Percentiles rank a stretch among this genome's conserved stretches.
phyloP scores from a whole-genome alignment of 2,797 vertebrate species.

The Dermochelys coriacea region DNA sequence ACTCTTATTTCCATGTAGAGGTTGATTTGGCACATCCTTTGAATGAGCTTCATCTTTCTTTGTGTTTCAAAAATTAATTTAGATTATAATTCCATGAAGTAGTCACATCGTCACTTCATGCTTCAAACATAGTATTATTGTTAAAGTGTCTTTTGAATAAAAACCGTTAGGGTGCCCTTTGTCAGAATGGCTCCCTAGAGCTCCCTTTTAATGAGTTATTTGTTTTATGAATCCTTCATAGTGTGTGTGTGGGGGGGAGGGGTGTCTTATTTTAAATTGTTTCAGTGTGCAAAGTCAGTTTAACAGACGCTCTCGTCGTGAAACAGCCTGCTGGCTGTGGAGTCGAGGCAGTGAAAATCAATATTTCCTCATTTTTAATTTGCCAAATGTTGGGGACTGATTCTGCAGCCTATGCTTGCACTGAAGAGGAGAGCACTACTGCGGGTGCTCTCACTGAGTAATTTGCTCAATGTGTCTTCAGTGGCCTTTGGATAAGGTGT shows the following conservation, averaged over 20 bases:
- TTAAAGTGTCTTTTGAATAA: conserved; percentile 46
- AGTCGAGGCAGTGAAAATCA: conserved; percentile 44
- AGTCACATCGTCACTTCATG: conserved; percentile 53
- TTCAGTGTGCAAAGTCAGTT: conserved; percentile 69
- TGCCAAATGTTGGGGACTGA: background rate
- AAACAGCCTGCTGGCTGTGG: conserved; percentile 64
- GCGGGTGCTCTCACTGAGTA: too few species aligned
- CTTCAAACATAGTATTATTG: conserved; percentile 28
- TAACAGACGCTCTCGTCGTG: conserved; percentile 60
- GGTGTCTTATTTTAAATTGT: conserved; percentile 64
- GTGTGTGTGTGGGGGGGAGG: background rate
- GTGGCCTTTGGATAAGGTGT: background rate
- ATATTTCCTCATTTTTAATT: conserved; percentile 45
- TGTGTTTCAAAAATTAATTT: conserved; percentile 37
- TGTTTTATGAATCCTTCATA: conserved; percentile 65
- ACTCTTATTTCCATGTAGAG: too few species aligned
- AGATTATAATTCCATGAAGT: conserved; percentile 49
- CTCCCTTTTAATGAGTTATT: conserved; percentile 65
- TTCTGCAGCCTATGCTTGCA: background rate
- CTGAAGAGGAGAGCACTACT: background rate
- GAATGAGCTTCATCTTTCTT: background rate
- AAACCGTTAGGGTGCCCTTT: conserved; percentile 46
- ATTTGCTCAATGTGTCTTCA: background rate
- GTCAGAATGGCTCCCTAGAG: conserved; percentile 35
- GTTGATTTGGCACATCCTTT: too few species aligned